Conservation (phyloP, 2,888 invertebrate genomes). For the Mesoligia furuncula region DNA sequence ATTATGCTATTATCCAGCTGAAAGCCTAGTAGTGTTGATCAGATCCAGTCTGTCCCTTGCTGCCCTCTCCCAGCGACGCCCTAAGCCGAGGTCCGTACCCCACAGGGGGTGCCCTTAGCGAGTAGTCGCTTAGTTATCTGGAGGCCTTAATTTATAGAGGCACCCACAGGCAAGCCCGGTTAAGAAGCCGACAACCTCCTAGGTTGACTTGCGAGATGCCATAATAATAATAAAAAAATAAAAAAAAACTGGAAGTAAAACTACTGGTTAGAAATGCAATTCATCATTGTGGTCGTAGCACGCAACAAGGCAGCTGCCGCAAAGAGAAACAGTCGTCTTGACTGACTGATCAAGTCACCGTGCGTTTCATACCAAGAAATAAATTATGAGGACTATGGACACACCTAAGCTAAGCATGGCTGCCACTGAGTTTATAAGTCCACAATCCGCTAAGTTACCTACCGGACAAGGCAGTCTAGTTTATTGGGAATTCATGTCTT, state of each 20-base stretch:
- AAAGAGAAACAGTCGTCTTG: constrained; percentile 52
- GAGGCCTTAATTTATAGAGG: neutral
- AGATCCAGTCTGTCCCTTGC: neutral
- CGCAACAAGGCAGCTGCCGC: constrained; percentile 29
- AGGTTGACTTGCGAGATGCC: neutral
- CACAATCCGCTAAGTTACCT: neutral
- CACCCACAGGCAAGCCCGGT: no score
- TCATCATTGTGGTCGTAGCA: constrained; percentile 29
- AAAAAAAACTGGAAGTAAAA: neutral
- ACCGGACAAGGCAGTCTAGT: no score
- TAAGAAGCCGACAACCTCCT: neutral
- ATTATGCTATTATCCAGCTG: no score
- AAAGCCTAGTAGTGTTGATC: neutral
- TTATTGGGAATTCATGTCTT: no score
- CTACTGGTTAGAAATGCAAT: constrained; percentile 36
- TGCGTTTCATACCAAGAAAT: constrained; percentile 41
- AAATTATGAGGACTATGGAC: constrained; percentile 20
- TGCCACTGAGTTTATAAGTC: neutral
- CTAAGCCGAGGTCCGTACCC: no score
- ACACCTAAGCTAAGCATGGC: constrained; percentile 1
- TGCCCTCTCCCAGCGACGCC: neutral
- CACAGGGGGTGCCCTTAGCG: no score
- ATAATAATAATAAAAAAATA: neutral
- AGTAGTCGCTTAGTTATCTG: neutral
- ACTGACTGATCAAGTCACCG: constrained; percentile 51